Evolutionary conservation across 2,113 vertebrate genomes (phyloP).

Genomic region (Oreotragus oreotragus): DNA sequence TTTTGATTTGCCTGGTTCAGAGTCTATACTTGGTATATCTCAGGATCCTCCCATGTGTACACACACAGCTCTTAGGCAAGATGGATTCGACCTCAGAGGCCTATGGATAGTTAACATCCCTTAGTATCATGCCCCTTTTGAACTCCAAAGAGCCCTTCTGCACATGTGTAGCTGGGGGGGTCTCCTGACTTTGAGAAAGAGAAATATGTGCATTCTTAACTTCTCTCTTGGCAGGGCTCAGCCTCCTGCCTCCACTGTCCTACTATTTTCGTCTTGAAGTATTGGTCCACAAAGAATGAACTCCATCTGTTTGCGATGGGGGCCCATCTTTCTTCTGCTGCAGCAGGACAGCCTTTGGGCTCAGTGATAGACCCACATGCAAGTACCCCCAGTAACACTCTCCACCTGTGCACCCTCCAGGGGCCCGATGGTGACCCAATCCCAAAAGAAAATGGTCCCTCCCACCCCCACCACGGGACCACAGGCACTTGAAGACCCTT

Average conservation of each 20-base stretch:
- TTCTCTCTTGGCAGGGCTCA: background rate
- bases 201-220: accelerated
- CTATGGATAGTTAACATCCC: background rate
- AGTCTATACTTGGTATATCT: background rate
- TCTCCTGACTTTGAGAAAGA: background rate
- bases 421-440: background rate
- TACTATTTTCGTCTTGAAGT: background rate
- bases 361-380: background rate
- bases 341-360: background rate
- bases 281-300: background rate
- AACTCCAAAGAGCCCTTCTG: background rate
- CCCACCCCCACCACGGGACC: background rate
- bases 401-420: background rate
- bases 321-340: background rate
- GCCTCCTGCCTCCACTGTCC: background rate
- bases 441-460: too few relatives aligned
- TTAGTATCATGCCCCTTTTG: background rate
- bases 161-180: background rate
- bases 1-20: background rate
- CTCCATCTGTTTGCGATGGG: background rate
- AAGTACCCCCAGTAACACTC: background rate
- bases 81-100: background rate
- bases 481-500: background rate
- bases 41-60: background rate
- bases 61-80: background rate